Conservation (phyloP, 2,888 invertebrate genomes). For the Mactromeris polynyma region DNA sequence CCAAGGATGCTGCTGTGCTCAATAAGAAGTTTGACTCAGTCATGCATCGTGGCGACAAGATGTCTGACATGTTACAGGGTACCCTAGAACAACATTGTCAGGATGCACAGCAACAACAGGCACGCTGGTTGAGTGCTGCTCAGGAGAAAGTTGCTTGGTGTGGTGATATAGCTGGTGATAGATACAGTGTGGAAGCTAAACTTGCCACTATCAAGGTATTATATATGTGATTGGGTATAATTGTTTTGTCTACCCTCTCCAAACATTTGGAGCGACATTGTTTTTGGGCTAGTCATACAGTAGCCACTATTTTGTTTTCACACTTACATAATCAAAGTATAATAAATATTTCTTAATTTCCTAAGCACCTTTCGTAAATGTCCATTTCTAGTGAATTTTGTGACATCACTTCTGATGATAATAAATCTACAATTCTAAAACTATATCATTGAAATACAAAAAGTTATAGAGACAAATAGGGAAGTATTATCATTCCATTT, state of each 20-base stretch:
- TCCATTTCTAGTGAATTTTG: too few species aligned
- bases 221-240: neutral
- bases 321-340: too few species aligned
- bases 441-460: too few species aligned
- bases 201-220: slow-evolving; percentile 89
- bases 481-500: too few species aligned
- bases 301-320: too few species aligned
- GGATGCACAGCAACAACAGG: slow-evolving; percentile 94
- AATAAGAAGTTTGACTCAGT: slow-evolving; percentile 91
- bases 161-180: slow-evolving; percentile 93
- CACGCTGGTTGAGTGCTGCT: slow-evolving; percentile 93
- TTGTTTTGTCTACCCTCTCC: neutral
- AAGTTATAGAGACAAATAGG: too few species aligned
- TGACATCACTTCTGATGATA: too few species aligned
- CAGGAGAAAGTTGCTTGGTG: slow-evolving; percentile 95
- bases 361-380: too few species aligned
- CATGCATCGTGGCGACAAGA: slow-evolving; percentile 92
- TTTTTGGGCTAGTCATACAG: too few species aligned
- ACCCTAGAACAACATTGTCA: slow-evolving; percentile 95
- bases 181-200: slow-evolving; percentile 97
- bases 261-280: too few species aligned
- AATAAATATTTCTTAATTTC: too few species aligned
- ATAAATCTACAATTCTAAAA: too few species aligned
- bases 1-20: slow-evolving; percentile 83
- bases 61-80: slow-evolving; percentile 89